These are phyloP conservation scores for Craterocephalus amniculus DNA, from an alignment of 2,797 vertebrate genomes.

Conservation along the genomic window DNA sequence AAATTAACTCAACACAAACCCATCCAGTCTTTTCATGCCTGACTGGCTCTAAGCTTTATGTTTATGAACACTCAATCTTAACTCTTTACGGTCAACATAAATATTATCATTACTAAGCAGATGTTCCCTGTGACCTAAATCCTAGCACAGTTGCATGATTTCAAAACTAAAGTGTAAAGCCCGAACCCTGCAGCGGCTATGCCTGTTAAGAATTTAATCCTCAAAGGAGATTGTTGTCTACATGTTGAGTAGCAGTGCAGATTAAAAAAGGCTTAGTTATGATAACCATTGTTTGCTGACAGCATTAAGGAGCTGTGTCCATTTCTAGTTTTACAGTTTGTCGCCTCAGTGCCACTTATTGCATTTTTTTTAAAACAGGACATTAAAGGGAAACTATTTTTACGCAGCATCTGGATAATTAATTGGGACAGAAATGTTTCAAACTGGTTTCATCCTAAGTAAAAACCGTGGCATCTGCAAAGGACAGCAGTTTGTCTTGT, in stretches of 20 bases:
- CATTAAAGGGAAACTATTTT: not conserved
- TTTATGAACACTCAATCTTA: not conserved
- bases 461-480: not conserved
- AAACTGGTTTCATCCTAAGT: not conserved
- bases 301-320: slow-evolving; percentile 12
- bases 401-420: not conserved
- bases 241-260: slow-evolving; percentile 55
- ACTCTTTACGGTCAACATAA: not conserved
- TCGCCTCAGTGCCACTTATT: slow-evolving; percentile 22
- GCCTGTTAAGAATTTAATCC: slow-evolving; percentile 68
- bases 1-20: not conserved
- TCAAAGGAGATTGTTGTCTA: slow-evolving; percentile 72
- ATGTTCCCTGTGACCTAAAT: slow-evolving; percentile 29
- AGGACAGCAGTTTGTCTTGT: too few relatives aligned
- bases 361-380: slow-evolving; percentile 13
- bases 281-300: slow-evolving; percentile 57
- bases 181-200: slow-evolving; percentile 47
- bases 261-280: slow-evolving; percentile 72
- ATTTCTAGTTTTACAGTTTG: slow-evolving; percentile 34
- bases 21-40: not conserved
- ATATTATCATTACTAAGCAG: slow-evolving; percentile 1
- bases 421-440: not conserved
- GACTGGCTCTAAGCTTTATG: not conserved
- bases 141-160: slow-evolving; percentile 45
- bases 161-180: slow-evolving; percentile 36